phyloP scores from a whole-genome alignment of 1,140 invertebrate genomes.

The Micrasema minimum region DNA sequence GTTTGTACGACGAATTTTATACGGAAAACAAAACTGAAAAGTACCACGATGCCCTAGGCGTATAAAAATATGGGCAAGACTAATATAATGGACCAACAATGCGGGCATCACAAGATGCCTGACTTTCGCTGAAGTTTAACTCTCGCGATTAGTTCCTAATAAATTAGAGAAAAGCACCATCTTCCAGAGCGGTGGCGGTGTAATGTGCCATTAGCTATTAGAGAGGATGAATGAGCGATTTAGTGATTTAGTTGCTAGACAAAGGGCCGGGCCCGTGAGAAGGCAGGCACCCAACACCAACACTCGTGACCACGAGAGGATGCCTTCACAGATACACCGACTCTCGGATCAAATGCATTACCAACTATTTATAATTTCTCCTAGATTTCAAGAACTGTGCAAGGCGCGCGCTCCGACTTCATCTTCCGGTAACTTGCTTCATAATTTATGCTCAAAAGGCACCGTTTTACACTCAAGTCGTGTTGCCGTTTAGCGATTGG shows the following conservation, averaged over 20 bases:
- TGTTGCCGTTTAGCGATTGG: too few species aligned
- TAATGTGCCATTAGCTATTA: constrained; percentile 12
- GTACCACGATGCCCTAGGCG: constrained; percentile 1
- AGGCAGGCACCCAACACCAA: neutral
- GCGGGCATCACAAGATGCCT: neutral
- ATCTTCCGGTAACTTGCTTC: too few species aligned
- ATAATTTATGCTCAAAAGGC: too few species aligned
- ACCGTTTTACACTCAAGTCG: too few species aligned
- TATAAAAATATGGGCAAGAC: constrained; percentile 1
- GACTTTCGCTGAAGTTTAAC: constrained; percentile 20
- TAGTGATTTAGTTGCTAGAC: neutral
- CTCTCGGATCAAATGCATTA: too few species aligned
- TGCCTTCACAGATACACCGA: too few species aligned
- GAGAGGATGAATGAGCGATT: constrained; percentile 20
- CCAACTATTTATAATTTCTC: too few species aligned
- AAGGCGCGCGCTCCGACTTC: too few species aligned
- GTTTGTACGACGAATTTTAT: constrained; percentile 9
- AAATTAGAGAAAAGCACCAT: constrained; percentile 22
- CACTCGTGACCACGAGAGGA: constrained; percentile 11
- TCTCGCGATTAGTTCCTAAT: constrained; percentile 20
- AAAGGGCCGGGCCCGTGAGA: constrained; percentile 14
- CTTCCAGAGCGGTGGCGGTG: constrained; percentile 19
- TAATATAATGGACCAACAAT: constrained; percentile 17
- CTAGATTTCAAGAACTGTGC: too few species aligned
- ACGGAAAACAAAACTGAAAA: neutral